Percentiles rank a stretch among this genome's conserved stretches.
phyloP scores from a whole-genome alignment of 2,888 invertebrate species.

The Pseudoips prasinana region DNA sequence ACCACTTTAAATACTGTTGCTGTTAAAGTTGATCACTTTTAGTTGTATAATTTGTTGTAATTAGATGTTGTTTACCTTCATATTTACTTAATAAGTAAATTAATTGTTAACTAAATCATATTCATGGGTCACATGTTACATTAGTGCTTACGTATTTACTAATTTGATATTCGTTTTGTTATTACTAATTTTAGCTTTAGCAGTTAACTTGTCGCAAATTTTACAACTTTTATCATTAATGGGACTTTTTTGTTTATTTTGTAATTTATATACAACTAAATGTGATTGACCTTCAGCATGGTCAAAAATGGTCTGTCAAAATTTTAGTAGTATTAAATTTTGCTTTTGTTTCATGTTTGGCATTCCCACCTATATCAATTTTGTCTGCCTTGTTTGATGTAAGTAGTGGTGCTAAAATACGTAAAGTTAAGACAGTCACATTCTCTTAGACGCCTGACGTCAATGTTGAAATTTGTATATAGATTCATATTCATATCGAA shows the following conservation, averaged over 20 bases:
- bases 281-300: conserved; percentile 6
- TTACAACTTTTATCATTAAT: too few relatives aligned
- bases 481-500: neutral
- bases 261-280: conserved; percentile 1
- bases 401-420: conserved; percentile 45
- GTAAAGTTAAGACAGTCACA: conserved; percentile 20
- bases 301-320: conserved; percentile 12
- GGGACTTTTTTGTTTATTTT: too few relatives aligned
- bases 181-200: too few relatives aligned
- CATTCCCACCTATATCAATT: conserved; percentile 43
- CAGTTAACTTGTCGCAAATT: too few relatives aligned
- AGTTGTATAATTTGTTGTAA: too few relatives aligned
- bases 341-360: conserved; percentile 27
- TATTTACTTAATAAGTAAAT: too few relatives aligned
- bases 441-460: conserved; percentile 17
- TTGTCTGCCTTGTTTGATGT: conserved; percentile 31
- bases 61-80: too few relatives aligned
- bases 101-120: too few relatives aligned
- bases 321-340: conserved; percentile 24
- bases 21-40: conserved; percentile 96
- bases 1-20: conserved; percentile 93
- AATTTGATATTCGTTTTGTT: too few relatives aligned
- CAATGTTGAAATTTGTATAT: conserved; percentile 9
- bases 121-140: too few relatives aligned
- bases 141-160: too few relatives aligned